Percentiles rank a stretch among this genome's conserved stretches.
These are phyloP conservation scores for Arvicanthis niloticus DNA, from an alignment of 2,113 vertebrate species.

Conservation along the genomic window DNA sequence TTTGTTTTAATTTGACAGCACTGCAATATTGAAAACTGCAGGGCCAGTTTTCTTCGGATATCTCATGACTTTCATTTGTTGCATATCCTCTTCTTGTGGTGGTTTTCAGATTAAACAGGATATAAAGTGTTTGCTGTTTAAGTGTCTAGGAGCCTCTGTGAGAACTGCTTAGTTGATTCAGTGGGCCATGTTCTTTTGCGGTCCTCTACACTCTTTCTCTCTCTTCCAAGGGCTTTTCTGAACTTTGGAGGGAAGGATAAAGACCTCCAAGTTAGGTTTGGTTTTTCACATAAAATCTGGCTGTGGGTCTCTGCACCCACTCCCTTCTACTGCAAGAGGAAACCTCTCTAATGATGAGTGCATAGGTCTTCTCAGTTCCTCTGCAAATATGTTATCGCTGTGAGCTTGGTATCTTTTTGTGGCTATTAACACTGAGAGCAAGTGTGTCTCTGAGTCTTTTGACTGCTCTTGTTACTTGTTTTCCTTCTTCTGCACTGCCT, in stretches of 20 bases:
- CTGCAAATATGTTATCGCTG: neutral
- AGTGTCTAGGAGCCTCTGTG: no score
- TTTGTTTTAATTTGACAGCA: neutral
- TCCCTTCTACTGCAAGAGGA: no score
- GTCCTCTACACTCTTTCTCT: neutral
- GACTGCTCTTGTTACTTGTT: neutral
- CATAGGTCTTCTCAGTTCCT: neutral
- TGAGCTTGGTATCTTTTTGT: neutral
- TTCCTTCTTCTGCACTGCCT: neutral
- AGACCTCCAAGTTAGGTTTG: neutral
- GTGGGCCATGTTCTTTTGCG: neutral
- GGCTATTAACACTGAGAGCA: neutral
- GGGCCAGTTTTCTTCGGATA: neutral
- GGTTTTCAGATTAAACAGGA: neutral
- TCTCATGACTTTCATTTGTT: neutral
- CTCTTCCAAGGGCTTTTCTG: neutral
- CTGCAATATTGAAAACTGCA: neutral
- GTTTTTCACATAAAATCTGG: neutral
- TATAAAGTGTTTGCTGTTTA: neutral
- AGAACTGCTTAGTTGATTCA: neutral
- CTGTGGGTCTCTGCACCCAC: neutral
- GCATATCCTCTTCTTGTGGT: neutral
- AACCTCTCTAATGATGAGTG: neutral
- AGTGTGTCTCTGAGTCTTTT: neutral
- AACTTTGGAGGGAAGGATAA: neutral